Conservation (phyloP, 2,888 invertebrate species). For the Notodonta ziczac region DNA sequence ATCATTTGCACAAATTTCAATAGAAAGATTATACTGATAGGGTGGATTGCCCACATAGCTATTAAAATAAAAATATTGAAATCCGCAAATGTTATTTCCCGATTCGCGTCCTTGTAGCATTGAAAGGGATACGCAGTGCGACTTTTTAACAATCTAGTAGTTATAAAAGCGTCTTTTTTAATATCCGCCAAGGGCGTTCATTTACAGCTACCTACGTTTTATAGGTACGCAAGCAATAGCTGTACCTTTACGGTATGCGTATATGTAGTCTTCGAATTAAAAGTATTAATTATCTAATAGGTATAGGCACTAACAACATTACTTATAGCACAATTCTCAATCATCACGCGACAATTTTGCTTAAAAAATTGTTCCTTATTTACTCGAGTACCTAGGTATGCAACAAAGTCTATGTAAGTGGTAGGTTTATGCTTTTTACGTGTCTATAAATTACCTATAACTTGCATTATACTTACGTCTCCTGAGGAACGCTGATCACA, state of each 20-base stretch:
- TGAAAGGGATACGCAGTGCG: constrained; percentile 55
- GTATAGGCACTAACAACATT: background rate
- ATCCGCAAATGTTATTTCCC: background rate
- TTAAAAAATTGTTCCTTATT: no score
- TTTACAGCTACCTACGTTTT: constrained; percentile 1
- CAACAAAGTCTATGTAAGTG: no score
- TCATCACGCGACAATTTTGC: background rate
- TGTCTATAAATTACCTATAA: background rate
- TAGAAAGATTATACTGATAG: no score
- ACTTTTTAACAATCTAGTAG: constrained; percentile 41
- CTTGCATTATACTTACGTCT: no score
- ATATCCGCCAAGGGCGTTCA: constrained; percentile 24
- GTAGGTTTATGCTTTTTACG: no score
- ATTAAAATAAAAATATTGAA: no score
- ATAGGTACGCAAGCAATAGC: background rate
- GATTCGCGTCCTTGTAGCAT: constrained; percentile 37
- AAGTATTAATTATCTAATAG: background rate
- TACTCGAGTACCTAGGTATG: no score
- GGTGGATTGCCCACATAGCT: no score
- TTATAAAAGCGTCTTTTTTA: constrained; percentile 18
- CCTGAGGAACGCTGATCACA: no score
- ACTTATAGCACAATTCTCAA: background rate
- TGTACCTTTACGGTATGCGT: background rate
- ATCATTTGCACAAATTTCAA: no score
- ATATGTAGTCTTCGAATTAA: background rate